Evolutionary conservation across 2,888 invertebrate species (phyloP).

Genomic region (Embidobia sp.): DNA sequence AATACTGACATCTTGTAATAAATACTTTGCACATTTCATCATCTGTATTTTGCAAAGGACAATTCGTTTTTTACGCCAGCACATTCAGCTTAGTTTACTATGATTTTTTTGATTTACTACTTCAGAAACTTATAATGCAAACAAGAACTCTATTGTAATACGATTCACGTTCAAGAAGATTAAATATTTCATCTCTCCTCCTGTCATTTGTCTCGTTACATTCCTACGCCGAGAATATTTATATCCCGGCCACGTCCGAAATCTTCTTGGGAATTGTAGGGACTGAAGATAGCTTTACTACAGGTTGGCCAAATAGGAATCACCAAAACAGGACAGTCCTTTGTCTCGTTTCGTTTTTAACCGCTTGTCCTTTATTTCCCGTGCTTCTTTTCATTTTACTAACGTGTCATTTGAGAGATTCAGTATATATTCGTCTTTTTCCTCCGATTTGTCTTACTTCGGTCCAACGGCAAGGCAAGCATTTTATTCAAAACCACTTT

Average conservation of each 20-base stretch:
- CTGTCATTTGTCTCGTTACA: conserved; percentile 66
- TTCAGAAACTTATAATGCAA: conserved; percentile 53
- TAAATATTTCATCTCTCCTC: conserved; percentile 63
- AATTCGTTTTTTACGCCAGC: conserved; percentile 36
- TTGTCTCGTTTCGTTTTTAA: conserved; percentile 60
- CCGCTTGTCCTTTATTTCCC: conserved; percentile 25
- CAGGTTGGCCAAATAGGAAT: conserved; percentile 63
- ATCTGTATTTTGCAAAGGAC: background rate
- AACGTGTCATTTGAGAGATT: conserved; percentile 57
- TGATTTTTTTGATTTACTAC: conserved; percentile 54
- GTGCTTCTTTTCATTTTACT: conserved; percentile 53
- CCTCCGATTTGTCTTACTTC: conserved; percentile 1
- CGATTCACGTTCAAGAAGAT: conserved; percentile 63
- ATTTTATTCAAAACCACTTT: background rate
- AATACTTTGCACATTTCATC: background rate
- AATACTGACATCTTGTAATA: no score
- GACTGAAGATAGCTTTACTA: conserved; percentile 59
- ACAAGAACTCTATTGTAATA: conserved; percentile 57
- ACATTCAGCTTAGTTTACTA: conserved; percentile 45
- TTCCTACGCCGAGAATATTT: conserved; percentile 74
- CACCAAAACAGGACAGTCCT: conserved; percentile 58
- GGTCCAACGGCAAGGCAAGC: background rate
- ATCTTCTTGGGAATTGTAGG: conserved; percentile 69
- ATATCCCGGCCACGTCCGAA: conserved; percentile 78
- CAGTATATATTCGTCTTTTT: conserved; percentile 45